Conservation (phyloP, 2,888 invertebrate genomes). For the Caenorhabditis parvicauda region DNA sequence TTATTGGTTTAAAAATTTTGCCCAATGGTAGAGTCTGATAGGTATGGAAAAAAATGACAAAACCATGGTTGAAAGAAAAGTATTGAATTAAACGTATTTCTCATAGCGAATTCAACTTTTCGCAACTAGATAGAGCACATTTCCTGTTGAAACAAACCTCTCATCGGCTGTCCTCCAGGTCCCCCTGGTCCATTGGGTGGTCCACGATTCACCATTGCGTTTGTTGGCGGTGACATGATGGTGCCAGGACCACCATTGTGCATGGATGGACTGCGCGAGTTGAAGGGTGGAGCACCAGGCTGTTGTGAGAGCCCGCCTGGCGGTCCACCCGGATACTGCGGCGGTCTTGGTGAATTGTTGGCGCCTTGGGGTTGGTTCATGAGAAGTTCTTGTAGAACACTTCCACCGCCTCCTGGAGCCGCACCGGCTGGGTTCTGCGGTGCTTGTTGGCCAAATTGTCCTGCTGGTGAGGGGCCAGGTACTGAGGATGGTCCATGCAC, state of each 20-base stretch:
- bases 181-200: constrained; percentile 34
- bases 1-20: too few relatives aligned
- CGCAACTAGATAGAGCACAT: background rate
- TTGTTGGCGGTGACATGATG: constrained; percentile 42
- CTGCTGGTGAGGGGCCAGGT: constrained; percentile 10
- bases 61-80: too few relatives aligned
- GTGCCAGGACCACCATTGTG: constrained; percentile 20
- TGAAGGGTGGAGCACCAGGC: constrained; percentile 8
- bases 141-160: background rate
- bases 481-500: constrained; percentile 17
- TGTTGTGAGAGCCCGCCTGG: constrained; percentile 17
- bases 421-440: constrained; percentile 9
- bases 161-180: constrained; percentile 26
- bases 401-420: constrained; percentile 14
- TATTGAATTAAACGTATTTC: too few relatives aligned
- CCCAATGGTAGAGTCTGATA: too few relatives aligned
- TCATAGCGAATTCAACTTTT: too few relatives aligned
- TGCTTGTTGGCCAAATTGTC: constrained; percentile 10
- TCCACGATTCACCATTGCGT: constrained; percentile 14
- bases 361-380: constrained; percentile 36
- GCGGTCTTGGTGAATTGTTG: constrained; percentile 37
- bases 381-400: constrained; percentile 52
- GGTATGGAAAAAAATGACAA: too few relatives aligned
- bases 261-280: constrained; percentile 26
- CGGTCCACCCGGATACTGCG: constrained; percentile 6